Base-by-base conservation (phyloP, 2,113 vertebrate genomes). In the Arizona elegans region DNA sequence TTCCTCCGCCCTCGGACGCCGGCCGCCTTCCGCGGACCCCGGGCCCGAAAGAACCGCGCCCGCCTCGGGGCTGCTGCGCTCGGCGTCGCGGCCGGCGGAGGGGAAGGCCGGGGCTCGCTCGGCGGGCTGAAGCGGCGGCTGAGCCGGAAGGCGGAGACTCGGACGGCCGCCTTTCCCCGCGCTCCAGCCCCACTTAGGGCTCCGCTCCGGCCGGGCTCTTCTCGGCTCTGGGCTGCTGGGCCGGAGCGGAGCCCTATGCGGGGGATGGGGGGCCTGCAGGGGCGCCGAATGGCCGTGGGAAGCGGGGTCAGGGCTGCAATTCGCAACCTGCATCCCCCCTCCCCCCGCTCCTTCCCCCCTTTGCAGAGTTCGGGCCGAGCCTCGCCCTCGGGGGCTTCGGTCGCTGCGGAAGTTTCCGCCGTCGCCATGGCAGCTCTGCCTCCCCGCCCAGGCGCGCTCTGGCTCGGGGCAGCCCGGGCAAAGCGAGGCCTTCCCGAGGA, bases 381-480 rank as follows among this genome's bases (percentile, higher is more conserved):
- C 65, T 70, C 26, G 62, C 26, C 26, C 65, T 70, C 26, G 62
- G 62, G 96, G 96, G 95, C 8, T 8, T 3, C 59, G 59, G 24
- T 26, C 10, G 3, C 62, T 65, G 26, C 26, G 62, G 26, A 65
- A 65, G 26, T 33, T 75, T 33, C n/a, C 65, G 6, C 13, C n/a
- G 70, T 75, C 70, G 15, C 70, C n/a, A 8, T 33, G 65, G 65
- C n/a, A 33, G n/a, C 65, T 13, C 62, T 29, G 4, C 65, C 29
- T 13, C 29, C 65, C 29, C 5, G 65, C 65, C 29, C 12, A 33
- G 65, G 65, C 59, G 12, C 12, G 1, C 12, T 75, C n/a, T 3
- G n/a, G 65, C 65, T 75, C n/a, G n/a, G 13, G 65, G 29, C 29
- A n/a, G 62, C 10, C 11, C 26, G 11, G 62, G 62, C 62, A n/a